phyloP scores from a whole-genome alignment of 2,797 vertebrate genomes.

The Alcedo quadribrachys region DNA sequence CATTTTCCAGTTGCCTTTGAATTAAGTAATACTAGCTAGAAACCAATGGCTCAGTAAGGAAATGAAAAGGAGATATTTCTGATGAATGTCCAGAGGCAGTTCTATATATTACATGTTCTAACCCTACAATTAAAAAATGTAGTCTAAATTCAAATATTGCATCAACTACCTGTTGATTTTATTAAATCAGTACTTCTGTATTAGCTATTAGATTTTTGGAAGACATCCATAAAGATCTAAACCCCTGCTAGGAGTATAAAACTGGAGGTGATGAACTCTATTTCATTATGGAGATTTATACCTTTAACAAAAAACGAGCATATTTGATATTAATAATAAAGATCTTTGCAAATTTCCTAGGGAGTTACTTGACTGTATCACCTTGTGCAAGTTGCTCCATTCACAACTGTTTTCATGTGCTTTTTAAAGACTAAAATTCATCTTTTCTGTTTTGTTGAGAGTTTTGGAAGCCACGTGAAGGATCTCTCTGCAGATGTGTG shows the following conservation, averaged over 20 bases:
- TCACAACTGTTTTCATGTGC: background rate
- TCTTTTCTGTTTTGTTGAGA: background rate
- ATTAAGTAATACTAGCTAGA: conserved; percentile 8
- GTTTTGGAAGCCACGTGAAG: background rate
- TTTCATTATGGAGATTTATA: conserved; percentile 30
- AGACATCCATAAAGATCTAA: conserved; percentile 6
- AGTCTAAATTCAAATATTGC: conserved; percentile 30
- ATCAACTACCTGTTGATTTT: conserved; percentile 33
- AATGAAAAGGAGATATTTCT: conserved; percentile 48
- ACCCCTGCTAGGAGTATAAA: background rate
- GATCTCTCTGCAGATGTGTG: background rate
- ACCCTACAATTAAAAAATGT: conserved; percentile 3
- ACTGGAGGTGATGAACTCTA: background rate
- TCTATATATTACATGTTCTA: background rate
- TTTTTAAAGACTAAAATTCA: background rate
- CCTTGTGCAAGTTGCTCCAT: conserved; percentile 6
- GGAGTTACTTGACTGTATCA: background rate
- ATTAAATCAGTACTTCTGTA: conserved; percentile 5
- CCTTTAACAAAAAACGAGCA: background rate
- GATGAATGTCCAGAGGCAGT: background rate
- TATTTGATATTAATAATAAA: conserved; percentile 48
- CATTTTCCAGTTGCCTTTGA: conserved; percentile 34
- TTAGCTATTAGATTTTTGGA: background rate
- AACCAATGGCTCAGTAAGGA: conserved; percentile 23
- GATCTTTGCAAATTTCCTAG: background rate